These are phyloP conservation scores for Gallinago nigripennis DNA, from an alignment of 2,797 vertebrate genomes.

Conservation along the genomic window DNA sequence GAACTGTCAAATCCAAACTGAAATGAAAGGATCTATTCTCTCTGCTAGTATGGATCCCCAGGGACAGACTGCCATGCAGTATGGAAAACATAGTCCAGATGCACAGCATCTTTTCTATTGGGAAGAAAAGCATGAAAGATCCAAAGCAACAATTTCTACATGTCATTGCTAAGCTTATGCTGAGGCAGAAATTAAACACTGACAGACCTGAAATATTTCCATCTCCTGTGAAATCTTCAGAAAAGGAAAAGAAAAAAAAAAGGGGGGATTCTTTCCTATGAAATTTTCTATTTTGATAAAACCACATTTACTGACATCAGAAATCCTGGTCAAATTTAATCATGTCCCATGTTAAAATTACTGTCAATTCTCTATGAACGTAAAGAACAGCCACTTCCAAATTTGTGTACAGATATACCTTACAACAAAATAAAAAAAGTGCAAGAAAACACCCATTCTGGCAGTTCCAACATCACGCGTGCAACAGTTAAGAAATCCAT, in stretches of 20 bases:
- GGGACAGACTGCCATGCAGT: conserved; percentile 17
- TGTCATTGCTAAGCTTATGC: conserved; percentile 15
- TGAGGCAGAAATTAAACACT: conserved; percentile 33
- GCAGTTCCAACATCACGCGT: background rate
- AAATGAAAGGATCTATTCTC: conserved; percentile 49
- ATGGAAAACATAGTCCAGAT: conserved; percentile 65
- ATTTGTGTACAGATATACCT: rapidly evolving
- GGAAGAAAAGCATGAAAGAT: conserved; percentile 21
- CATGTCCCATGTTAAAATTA: background rate
- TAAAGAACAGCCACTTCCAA: background rate
- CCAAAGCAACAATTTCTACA: conserved; percentile 12
- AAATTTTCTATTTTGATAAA: background rate
- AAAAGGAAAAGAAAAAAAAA: background rate
- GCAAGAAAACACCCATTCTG: background rate
- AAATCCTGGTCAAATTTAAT: background rate
- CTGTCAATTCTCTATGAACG: background rate
- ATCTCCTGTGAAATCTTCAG: background rate
- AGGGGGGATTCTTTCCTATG: background rate
- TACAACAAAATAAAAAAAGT: background rate
- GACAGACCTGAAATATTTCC: conserved; percentile 21
- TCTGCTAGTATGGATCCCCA: conserved; percentile 5
- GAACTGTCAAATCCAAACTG: conserved; percentile 14
- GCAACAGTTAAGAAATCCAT: background rate
- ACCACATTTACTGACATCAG: background rate
- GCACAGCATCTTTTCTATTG: conserved; percentile 47